These are phyloP conservation scores for Macrophya annulata DNA, from an alignment of 2,888 invertebrate species.

Conservation along the genomic window DNA sequence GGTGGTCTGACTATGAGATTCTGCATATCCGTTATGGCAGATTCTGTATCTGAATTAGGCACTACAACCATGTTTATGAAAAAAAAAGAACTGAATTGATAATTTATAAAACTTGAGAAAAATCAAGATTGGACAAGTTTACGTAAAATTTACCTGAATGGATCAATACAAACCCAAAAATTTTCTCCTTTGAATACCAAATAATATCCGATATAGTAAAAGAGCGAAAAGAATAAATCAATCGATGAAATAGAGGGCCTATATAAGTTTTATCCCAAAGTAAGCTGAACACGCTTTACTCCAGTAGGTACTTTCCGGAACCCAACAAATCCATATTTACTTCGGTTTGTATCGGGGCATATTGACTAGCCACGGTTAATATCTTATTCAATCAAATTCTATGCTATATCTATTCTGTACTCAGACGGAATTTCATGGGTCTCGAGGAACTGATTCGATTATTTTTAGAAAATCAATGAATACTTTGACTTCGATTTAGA, in stretches of 20 bases:
- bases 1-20: background rate
- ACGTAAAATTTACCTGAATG: background rate
- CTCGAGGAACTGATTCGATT: conserved; percentile 17
- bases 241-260: background rate
- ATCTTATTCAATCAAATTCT: conserved; percentile 13
- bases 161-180: background rate
- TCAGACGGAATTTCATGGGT: background rate
- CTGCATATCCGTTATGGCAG: background rate
- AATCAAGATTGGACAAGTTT: too few relatives aligned
- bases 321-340: background rate
- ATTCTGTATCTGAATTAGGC: background rate
- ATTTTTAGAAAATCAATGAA: conserved; percentile 19
- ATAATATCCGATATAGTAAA: background rate
- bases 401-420: background rate
- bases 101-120: too few relatives aligned
- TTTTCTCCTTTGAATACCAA: background rate
- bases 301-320: background rate
- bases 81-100: background rate
- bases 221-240: background rate
- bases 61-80: background rate
- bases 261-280: too few relatives aligned
- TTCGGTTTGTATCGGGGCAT: background rate
- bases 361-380: conserved; percentile 2
- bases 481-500: background rate
- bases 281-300: too few relatives aligned